Evolutionary conservation across 2,113 vertebrate genomes (phyloP), one percentile per base, ranked within the genome.

Genomic region (Ceyx margarethae): DNA sequence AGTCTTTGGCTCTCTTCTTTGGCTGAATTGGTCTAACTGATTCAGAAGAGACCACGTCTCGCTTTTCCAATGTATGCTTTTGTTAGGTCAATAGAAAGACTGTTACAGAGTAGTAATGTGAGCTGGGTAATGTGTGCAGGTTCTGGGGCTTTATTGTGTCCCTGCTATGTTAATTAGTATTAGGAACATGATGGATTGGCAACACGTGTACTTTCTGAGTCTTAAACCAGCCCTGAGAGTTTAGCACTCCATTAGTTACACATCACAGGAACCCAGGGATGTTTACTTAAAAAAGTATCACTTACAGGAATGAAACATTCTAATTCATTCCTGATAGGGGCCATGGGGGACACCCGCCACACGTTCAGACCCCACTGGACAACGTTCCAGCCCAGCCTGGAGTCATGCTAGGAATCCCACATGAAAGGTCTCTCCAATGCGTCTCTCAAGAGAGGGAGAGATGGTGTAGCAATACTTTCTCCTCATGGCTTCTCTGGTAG

Each of bases 141-240:
- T 97, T 97, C 96, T 97, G 97, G 95, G 94, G 93, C 96, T 98
- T 97, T 97, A 93, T 96, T 95, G 97, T 96, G 96, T 98, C 97
- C 97, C 98, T 99, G 98, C 97, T 98, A 98, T 98, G 98, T 98
- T 99, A 99, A 99, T 99, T 98, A 99, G 98, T 96, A 97, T 97
- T 96, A 97, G 97, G 92, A 94, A 96, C 95, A 96, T 99, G 98
- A 99, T 98, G 98, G 98, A 99, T 97, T 95, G 96, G 97, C 97
- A 98, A 98, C 98, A 99, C 98, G 96, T 99, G 99, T 97, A 92
- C 60, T 78, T 96, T 91, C 96, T 96, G 97, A 98, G 97, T 93
- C 95, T 96, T 97, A 97, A 98, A 98, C 95, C 98, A 98, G 97
- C 95, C 97, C 97, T 98, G 97, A 98, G 96, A 97, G 95, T 98